A percentile compares a stretch with the other conserved stretches of the same genome.
These are phyloP conservation scores for Odontomachus brunneus DNA, from an alignment of 1,140 invertebrate species.

Conservation along the genomic window DNA sequence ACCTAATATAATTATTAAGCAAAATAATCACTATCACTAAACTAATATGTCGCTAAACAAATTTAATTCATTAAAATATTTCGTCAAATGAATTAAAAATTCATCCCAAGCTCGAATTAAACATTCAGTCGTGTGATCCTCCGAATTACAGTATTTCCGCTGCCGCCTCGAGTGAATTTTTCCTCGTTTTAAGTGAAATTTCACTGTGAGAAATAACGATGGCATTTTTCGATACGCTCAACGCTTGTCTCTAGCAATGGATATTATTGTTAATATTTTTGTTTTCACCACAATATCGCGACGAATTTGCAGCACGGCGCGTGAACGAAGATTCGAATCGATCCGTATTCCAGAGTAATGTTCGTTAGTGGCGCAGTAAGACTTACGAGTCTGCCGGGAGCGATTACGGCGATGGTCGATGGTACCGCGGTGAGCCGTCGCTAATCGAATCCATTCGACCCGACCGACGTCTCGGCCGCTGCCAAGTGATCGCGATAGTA, in stretches of 20 bases:
- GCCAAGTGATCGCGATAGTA: slow-evolving; percentile 52
- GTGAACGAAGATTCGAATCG: slow-evolving; percentile 54
- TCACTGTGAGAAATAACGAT: no score
- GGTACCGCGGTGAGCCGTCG: slow-evolving; percentile 48
- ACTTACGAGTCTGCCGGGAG: slow-evolving; percentile 68
- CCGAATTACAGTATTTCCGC: no score
- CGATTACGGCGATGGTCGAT: slow-evolving; percentile 62
- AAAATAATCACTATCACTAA: no score
- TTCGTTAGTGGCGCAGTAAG: slow-evolving; percentile 63
- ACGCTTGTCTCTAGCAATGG: neutral
- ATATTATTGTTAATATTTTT: neutral
- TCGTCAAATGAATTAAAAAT: no score
- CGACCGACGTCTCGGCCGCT: slow-evolving; percentile 29
- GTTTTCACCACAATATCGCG: neutral
- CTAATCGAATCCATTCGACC: slow-evolving; percentile 67
- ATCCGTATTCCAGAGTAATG: slow-evolving; percentile 54
- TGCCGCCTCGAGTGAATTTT: no score
- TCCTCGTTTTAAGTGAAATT: no score
- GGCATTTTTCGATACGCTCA: neutral
- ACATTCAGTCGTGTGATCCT: no score
- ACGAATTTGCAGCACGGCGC: slow-evolving; percentile 22
- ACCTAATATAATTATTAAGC: no score
- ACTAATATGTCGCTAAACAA: no score
- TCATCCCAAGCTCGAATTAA: no score
- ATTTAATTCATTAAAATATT: no score